Evolutionary conservation across 1,140 invertebrate species (phyloP), one percentile per base, ranked within the genome.

Genomic region (Thalassaphorura encarpata): DNA sequence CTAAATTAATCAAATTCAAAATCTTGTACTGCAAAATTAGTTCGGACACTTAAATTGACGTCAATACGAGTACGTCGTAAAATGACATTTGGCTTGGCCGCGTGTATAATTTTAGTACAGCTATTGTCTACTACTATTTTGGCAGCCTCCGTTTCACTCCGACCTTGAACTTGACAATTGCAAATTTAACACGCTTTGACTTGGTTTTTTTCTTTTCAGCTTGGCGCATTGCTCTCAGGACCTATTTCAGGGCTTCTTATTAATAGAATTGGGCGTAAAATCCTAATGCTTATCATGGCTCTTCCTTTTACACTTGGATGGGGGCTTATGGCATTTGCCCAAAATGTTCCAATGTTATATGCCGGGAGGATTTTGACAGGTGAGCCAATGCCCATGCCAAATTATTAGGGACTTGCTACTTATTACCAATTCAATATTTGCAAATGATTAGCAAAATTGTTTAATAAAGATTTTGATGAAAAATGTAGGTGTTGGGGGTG

Each of bases 191-290:
- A n/a, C n/a, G n/a, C n/a, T n/a, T n/a, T n/a, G n/a, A n/a, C 21
- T 36, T 36, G 33, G 11, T 48, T 48, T 8, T 33, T 33, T 29
- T 21, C 19, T 41, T 54, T 18, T 6, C 45, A 51, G 23, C 51
- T 64, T 19, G 62, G 64, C n/a, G 62, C 56, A 21, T 33, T 62
- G 21, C 29, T 60, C 18, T 41, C 56, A 16, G 31, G 36, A n/a
- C 46, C 72, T 73, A 19, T 52, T 16, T 18, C 48, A 16, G 56
- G 56, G 3, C 8, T 49, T 15, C n/a, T 27, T 31, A 39, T 52
- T 3, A 42, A 79, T 71, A 6, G 73, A 74, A 60, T 65, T 77
- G 24, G 75, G 80, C 1, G 78, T 84, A 49, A 72, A 71, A 64
- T 79, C 0, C 36, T 21, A 11, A 58, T 58, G 45, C 5, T 53